phyloP scores from a whole-genome alignment of 1,140 invertebrate genomes.

The Tetragonula clypearis region DNA sequence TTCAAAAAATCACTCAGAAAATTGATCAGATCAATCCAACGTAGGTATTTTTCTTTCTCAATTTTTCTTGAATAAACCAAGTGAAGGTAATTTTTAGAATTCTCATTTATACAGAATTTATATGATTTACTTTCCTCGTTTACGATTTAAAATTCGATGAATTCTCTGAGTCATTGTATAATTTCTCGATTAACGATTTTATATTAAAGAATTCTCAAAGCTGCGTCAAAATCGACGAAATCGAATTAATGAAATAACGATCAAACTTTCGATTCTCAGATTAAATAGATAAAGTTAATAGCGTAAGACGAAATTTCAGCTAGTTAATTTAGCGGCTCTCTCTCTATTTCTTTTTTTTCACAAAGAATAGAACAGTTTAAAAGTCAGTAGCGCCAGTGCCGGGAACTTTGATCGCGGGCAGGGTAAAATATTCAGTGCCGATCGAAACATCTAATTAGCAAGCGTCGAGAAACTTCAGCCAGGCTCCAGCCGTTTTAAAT shows the following conservation, averaged over 20 bases:
- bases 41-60: no score
- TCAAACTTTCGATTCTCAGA: background rate
- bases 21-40: no score
- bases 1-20: no score
- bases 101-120: no score
- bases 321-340: background rate
- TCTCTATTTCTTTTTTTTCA: background rate
- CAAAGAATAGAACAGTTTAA: conserved; percentile 18
- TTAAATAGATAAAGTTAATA: background rate
- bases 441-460: conserved; percentile 28
- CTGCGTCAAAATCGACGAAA: background rate
- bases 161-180: no score
- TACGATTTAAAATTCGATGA: no score
- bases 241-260: background rate
- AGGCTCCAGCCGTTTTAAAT: conserved; percentile 5
- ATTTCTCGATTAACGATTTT: no score
- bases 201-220: no score
- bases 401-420: conserved; percentile 1
- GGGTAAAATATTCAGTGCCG: conserved; percentile 9
- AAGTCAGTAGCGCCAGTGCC: background rate
- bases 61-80: no score
- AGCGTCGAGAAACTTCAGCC: conserved; percentile 14
- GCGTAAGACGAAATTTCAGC: background rate
- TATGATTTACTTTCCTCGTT: no score
- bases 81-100: no score